Base-by-base conservation (phyloP, 2,888 invertebrate genomes). In the Azorinus chamasolen region DNA sequence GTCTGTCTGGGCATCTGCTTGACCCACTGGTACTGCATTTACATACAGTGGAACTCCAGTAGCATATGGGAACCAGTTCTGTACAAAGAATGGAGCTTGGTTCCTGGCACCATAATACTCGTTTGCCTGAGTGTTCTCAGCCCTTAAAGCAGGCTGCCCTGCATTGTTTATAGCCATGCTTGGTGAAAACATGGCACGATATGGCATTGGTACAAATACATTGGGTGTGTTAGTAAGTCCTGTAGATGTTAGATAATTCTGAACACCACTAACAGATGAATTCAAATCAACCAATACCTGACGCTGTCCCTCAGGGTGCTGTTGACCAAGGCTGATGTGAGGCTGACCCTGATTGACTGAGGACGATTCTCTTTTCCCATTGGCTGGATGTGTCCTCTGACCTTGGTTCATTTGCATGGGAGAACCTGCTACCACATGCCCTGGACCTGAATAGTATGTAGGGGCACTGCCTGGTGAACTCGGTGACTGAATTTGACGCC, bases 361-460 rank as follows among this genome's bases (percentile, higher is more conserved):
- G 6, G 43, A n/a, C 27, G 25, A 54, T 43, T 58, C 71, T 59
- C 58, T 64, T 18, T 51, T 64, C 27, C 43, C 51, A 59, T 71
- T 71, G 71, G 64, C 54, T 27, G 24, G 43, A 58, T 64, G 46
- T 12, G 18, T 27, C 45, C 64, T 24, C 32, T 24, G 64, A n/a
- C 43, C 32, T 54, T 53, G 41, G 41, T n/a, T 48, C 12, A 32
- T 18, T 4, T 20, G 20, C 20, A 27, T 18, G 20, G 32, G 32
- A 48, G 48, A 25, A 32, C 48, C 48, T 37, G 16, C 27, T 14
- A 4, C 32, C 32, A 32, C 32, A 32, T 32, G 32, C 32, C 32
- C 32, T 32, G 32, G 32, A 32, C 32, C 32, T 6, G 32, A 10
- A 10, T 32, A 32, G 10, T 32, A 32, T 4, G 32, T 10, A 32